phyloP scores from a whole-genome alignment of 2,797 vertebrate species.

The Thripadectes ignobilis region DNA sequence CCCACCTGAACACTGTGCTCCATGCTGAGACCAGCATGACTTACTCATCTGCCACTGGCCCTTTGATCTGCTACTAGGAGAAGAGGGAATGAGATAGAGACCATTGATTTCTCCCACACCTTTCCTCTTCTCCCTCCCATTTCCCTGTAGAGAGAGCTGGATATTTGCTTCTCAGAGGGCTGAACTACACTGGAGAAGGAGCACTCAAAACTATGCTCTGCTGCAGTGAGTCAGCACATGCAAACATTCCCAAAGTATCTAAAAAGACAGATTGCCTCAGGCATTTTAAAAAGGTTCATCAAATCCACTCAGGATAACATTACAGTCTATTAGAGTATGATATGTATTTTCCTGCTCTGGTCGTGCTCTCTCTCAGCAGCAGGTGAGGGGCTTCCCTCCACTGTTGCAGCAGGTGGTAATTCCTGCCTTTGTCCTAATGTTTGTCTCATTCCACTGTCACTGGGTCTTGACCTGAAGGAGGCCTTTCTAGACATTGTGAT shows the following conservation, averaged over 20 bases:
- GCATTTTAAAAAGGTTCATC: background rate
- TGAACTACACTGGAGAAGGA: background rate
- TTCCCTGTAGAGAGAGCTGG: background rate
- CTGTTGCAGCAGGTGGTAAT: background rate
- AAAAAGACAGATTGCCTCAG: background rate
- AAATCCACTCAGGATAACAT: background rate
- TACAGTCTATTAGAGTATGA: background rate
- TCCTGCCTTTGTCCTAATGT: background rate
- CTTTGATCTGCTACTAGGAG: background rate
- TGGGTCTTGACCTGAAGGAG: background rate
- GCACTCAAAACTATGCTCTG: background rate
- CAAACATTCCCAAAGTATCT: background rate
- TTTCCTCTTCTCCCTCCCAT: background rate
- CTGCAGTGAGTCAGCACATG: background rate
- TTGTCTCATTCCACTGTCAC: background rate
- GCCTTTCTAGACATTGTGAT: background rate
- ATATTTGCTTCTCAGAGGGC: background rate
- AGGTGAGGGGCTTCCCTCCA: fast-evolving
- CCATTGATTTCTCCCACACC: background rate
- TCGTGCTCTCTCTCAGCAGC: background rate
- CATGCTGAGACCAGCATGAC: background rate
- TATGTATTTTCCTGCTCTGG: background rate
- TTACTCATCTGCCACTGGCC: background rate
- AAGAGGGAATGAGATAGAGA: background rate
- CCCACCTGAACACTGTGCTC: fast-evolving